Evolutionary conservation across 2,113 vertebrate species (phyloP).

Genomic region (Ammospiza caudacuta): DNA sequence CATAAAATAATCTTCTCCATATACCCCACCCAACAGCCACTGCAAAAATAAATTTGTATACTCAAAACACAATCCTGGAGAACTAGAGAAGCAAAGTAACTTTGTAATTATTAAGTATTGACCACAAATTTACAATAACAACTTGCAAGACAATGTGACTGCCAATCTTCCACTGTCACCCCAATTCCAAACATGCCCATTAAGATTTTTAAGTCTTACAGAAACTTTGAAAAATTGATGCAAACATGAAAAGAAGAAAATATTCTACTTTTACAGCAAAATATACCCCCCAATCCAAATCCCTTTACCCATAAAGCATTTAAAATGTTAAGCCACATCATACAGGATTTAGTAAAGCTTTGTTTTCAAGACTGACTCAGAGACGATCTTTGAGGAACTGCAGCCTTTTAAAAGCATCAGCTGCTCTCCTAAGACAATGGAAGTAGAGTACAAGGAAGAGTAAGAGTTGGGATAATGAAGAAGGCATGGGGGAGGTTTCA

Average conservation of each 20-base stretch:
- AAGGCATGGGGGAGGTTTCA: background rate
- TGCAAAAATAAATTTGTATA: background rate
- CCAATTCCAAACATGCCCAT: accelerated
- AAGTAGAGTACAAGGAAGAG: background rate
- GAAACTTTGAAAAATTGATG: background rate
- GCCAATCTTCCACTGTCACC: background rate
- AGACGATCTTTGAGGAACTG: accelerated
- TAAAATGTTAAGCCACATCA: background rate
- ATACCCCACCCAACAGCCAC: background rate
- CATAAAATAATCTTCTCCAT: background rate
- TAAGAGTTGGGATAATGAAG: accelerated
- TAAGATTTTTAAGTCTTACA: background rate
- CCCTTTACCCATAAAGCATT: background rate
- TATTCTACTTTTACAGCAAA: background rate
- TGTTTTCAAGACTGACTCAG: background rate
- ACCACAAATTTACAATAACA: background rate
- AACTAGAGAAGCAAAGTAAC: background rate
- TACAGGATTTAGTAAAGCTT: background rate
- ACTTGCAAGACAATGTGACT: background rate
- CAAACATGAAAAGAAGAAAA: background rate
- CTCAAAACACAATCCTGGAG: background rate
- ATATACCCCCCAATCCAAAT: background rate
- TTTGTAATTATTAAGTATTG: background rate
- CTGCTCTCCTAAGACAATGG: background rate
- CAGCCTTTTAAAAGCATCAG: background rate